Base-by-base conservation (phyloP, 2,888 invertebrate genomes). In the Amphipoea lucens region DNA sequence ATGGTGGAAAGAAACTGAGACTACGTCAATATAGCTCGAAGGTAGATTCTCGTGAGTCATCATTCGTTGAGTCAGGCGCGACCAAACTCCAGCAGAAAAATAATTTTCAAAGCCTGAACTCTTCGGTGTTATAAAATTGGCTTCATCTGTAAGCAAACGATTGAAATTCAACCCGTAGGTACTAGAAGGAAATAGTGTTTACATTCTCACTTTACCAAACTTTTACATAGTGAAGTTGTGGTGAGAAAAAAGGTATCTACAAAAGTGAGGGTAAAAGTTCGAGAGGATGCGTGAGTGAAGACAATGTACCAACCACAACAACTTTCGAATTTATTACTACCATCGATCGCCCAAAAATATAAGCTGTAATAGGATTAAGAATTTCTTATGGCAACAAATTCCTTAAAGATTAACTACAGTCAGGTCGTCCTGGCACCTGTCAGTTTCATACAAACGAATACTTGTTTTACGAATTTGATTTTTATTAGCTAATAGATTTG, bases 101-200 rank as follows among this genome's bases (percentile, higher is more conserved):
- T 17, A 0, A 42, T 4, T 67, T 42, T n/a, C 14, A 23, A 67
- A 14, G 23, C n/a, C 7, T 42, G 12, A 42, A 42, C n/a, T 14
- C 0, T n/a, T 45, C n/a, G 17, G 5, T 69, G 12, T 29, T 48
- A 29, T 12, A 6, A 12, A 12, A 45, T 48, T 48, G 20, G 20
- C 20, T 20, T 29, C 29, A 12, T 29, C 1, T 29, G 5, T 29
- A 45, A 45, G n/a, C 20, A 42, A 42, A n/a, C 4, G 14, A 74
- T 75, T 85, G 62, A 81, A 78, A 77, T 75, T 73, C 72, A 66
- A 45, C 54, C 54, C 65, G 17, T 29, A 29, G 29, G 29, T 7
- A 23, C 45, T 57, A 20, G 20, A 12, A 67, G 66, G 17, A 65
- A 54, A 76, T 20, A 40, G 51, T 60, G 14, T 29, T 29, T 42